phyloP scores from a whole-genome alignment of 1,140 invertebrate species.

The Trinorchestia longiramus region DNA sequence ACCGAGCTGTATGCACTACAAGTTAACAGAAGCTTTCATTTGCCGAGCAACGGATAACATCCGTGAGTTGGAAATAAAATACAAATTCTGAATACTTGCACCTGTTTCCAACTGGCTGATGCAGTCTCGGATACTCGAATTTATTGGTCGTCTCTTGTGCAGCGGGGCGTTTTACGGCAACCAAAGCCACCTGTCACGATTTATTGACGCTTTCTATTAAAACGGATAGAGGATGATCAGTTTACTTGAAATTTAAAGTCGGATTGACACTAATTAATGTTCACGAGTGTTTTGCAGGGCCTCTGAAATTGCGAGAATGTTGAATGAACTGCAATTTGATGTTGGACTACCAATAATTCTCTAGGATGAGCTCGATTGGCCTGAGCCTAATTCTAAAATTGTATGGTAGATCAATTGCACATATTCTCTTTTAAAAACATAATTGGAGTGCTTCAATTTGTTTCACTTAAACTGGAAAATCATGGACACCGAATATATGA shows the following conservation, averaged over 20 bases:
- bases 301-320: neutral
- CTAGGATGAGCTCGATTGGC: neutral
- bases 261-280: neutral
- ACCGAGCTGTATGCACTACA: neutral
- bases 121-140: neutral
- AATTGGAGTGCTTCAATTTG: too few species aligned
- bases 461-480: too few species aligned
- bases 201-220: neutral
- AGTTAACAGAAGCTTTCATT: neutral
- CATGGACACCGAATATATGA: too few species aligned
- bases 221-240: neutral
- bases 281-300: neutral
- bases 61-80: neutral
- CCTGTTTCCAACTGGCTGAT: neutral
- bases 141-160: neutral
- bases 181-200: neutral
- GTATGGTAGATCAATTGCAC: too few species aligned
- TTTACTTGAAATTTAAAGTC: neutral
- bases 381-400: neutral
- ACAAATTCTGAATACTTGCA: neutral
- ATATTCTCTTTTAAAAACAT: too few species aligned
- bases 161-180: neutral
- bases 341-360: neutral
- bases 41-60: neutral
- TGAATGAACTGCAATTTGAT: neutral